phyloP scores from a whole-genome alignment of 2,797 vertebrate genomes.

The Amphiprion clarkii region DNA sequence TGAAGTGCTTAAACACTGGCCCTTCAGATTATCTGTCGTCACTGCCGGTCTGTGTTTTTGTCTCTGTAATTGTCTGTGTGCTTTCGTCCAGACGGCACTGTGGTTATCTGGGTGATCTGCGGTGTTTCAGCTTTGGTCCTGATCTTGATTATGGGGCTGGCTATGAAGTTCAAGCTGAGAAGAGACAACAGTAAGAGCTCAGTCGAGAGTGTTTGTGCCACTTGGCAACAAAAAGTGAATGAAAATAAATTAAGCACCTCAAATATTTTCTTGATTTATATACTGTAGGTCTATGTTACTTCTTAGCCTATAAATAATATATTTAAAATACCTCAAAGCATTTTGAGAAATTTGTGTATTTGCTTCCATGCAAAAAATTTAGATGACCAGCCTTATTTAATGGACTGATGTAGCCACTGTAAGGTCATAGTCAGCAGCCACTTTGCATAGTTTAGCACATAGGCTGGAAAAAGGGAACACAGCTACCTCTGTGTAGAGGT shows the following conservation, averaged over 20 bases:
- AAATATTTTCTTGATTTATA: background rate
- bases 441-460: background rate
- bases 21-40: background rate
- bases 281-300: background rate
- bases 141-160: conserved; percentile 51
- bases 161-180: conserved; percentile 68
- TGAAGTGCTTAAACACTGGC: background rate
- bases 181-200: conserved; percentile 65
- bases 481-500: conserved; percentile 1
- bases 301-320: too few species aligned
- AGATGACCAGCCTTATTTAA: background rate
- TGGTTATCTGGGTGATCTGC: conserved; percentile 65
- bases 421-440: background rate
- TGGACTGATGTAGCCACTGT: background rate
- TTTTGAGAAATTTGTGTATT: background rate
- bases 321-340: background rate
- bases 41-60: conserved; percentile 1
- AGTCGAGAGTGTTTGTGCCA: background rate
- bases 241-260: background rate
- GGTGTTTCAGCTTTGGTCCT: conserved; percentile 59
- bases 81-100: background rate
- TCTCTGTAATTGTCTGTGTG: conserved; percentile 3
- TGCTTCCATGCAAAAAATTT: background rate
- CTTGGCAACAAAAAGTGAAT: background rate
- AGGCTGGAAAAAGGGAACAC: conserved; percentile 1